phyloP scores from a whole-genome alignment of 2,888 invertebrate genomes.

The Lottia scabra region DNA sequence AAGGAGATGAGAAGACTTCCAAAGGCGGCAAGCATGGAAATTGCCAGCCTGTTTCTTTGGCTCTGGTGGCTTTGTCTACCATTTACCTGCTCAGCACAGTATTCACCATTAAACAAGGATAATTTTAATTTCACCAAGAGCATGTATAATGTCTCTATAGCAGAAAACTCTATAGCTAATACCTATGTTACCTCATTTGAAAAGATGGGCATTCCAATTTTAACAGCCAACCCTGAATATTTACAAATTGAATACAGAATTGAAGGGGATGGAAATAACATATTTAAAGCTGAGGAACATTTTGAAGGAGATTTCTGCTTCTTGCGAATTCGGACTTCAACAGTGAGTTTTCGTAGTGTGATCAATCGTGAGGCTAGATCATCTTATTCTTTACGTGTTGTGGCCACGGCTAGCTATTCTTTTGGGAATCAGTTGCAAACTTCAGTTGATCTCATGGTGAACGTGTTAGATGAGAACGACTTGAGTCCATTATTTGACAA shows the following conservation, averaged over 20 bases:
- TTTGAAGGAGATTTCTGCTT: slow-evolving; percentile 95
- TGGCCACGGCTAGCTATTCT: slow-evolving; percentile 73
- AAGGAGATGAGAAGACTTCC: not conserved
- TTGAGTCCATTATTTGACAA: slow-evolving; percentile 94
- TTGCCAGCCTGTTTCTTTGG: not conserved
- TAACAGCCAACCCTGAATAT: slow-evolving; percentile 47
- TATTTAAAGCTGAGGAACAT: slow-evolving; percentile 92
- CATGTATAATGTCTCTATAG: slow-evolving; percentile 62
- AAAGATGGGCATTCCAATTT: slow-evolving; percentile 83
- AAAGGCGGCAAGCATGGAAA: not conserved
- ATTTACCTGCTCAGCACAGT: not conserved
- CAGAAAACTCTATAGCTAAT: slow-evolving; percentile 75
- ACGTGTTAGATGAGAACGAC: slow-evolving; percentile 74
- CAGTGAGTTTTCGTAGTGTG: slow-evolving; percentile 83
- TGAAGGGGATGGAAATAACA: slow-evolving; percentile 85
- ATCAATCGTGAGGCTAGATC: slow-evolving; percentile 93
- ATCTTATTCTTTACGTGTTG: slow-evolving; percentile 82
- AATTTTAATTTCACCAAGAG: slow-evolving; percentile 58
- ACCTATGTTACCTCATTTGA: slow-evolving; percentile 80
- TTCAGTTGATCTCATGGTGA: slow-evolving; percentile 72
- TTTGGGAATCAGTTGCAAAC: slow-evolving; percentile 69
- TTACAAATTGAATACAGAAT: slow-evolving; percentile 83
- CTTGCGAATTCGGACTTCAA: slow-evolving; percentile 87
- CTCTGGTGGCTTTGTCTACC: not conserved
- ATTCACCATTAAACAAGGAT: slow-evolving; percentile 12